A percentile compares a stretch with the other conserved stretches of the same genome.
These are phyloP conservation scores for Siniperca chuatsi DNA, from an alignment of 2,113 vertebrate genomes.

Conservation along the genomic window DNA sequence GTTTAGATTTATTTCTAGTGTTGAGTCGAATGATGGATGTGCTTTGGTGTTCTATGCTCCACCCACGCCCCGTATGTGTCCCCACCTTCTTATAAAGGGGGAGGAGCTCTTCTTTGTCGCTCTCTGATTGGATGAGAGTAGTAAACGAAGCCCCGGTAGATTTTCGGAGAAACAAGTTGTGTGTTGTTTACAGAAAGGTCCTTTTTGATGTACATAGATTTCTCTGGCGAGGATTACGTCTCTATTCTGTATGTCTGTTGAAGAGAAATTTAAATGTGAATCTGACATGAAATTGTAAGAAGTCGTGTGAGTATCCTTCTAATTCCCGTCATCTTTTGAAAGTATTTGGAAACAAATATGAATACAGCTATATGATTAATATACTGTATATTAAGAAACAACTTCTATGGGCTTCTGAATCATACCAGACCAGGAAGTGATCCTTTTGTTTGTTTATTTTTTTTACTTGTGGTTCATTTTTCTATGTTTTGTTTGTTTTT, in stretches of 20 bases:
- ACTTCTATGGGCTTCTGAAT: constrained; percentile 68
- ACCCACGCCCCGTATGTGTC: constrained; percentile 61
- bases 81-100: constrained; percentile 46
- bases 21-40: constrained; percentile 92
- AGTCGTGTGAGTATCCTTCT: constrained; percentile 80
- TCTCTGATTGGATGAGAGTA: constrained; percentile 57
- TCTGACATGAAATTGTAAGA: constrained; percentile 83
- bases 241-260: constrained; percentile 89
- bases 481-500: constrained; percentile 68
- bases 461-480: constrained; percentile 69
- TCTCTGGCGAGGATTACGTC: constrained; percentile 85
- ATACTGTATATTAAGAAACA: constrained; percentile 72
- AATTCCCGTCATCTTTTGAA: constrained; percentile 75
- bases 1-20: constrained; percentile 87
- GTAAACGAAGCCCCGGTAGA: constrained; percentile 39
- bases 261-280: constrained; percentile 85
- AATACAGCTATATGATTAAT: constrained; percentile 64
- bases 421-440: constrained; percentile 69
- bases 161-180: constrained; percentile 83
- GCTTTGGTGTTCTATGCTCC: constrained; percentile 88
- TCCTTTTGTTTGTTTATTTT: constrained; percentile 78
- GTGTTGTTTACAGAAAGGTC: constrained; percentile 89
- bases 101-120: constrained; percentile 57
- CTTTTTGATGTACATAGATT: constrained; percentile 90
- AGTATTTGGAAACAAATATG: constrained; percentile 75